Evolutionary conservation across 1,140 invertebrate species (phyloP), one percentile per base, ranked within the genome.

Genomic region (Eulimnadia texana): DNA sequence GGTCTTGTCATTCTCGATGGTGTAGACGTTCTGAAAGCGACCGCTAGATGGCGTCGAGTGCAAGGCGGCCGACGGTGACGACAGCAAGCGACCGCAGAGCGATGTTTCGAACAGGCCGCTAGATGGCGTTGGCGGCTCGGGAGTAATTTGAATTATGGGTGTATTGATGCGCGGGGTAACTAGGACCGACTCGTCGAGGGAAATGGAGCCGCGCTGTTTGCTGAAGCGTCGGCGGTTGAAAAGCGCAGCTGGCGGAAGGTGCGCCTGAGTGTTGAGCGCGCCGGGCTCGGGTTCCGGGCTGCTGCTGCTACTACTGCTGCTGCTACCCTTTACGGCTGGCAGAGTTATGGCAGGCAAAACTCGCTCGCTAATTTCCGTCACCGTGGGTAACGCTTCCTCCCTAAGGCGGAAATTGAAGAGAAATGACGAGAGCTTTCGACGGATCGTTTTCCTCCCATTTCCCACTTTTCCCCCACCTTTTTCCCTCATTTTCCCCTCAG

Each of bases 121-220:
- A 42, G 33, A 42, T 42, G 33, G 33, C 33, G 6, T 16, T 42
- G 33, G 6, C 16, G 6, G 55, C 6, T 42, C 33, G 16, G 33
- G 33, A 42, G 33, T 42, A 16, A 42, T 42, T 6, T 42, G 33
- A 16, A 42, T 42, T 6, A 42, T 42, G 16, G 33, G 33, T 6
- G 33, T 42, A 27, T 42, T n/a, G 55, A 58, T 16, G 20, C 55
- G 55, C 55, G 55, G 55, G 9, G 55, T 33, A 33, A 58, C 28
- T 22, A 58, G 55, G 22, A 58, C 42, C 23, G 55, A 58, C 20
- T 58, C 55, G 19, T 61, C 60, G 11, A 61, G 33, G 25, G 60
- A 61, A 28, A 61, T 61, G 27, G 60, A 61, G 19, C 60, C 60
- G 24, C 60, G 23, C 52, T 61, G 50, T 19, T 28, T 23, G 16